Percentiles rank a stretch among this genome's conserved stretches.
phyloP scores from a whole-genome alignment of 2,113 vertebrate genomes.

The Tangachromis dhanisi region DNA sequence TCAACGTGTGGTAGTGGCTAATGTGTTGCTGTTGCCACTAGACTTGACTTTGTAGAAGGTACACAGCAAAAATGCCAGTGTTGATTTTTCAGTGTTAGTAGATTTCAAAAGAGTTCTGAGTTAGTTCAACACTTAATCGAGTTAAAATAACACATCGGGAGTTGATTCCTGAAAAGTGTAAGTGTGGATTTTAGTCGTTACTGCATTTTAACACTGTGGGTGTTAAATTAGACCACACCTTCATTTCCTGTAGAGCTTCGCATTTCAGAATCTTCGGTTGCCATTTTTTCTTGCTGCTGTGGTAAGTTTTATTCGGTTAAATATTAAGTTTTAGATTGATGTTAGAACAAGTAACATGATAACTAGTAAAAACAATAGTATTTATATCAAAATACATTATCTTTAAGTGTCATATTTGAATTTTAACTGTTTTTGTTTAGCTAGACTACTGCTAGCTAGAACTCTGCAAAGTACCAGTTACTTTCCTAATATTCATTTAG shows the following conservation, averaged over 20 bases:
- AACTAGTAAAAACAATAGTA: fast-evolving
- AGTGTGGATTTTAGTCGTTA: no score
- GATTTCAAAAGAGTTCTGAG: no score
- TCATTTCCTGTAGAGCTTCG: fast-evolving
- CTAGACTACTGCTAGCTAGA: fast-evolving
- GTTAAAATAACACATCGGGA: no score
- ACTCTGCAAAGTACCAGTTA: background rate
- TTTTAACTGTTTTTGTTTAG: background rate
- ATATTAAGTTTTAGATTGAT: background rate
- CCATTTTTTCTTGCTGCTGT: background rate
- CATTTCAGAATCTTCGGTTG: background rate
- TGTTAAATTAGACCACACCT: no score
- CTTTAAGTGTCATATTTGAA: background rate
- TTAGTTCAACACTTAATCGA: no score
- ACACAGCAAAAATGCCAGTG: no score
- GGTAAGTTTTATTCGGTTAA: background rate
- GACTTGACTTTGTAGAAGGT: no score
- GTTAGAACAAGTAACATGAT: background rate
- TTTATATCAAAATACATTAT: background rate
- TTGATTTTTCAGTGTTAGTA: no score
- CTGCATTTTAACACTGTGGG: no score
- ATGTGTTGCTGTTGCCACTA: no score
- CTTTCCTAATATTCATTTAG: background rate
- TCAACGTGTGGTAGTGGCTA: no score
- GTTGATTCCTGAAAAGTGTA: no score